A percentile compares a stretch with the other conserved stretches of the same genome.
Conservation (phyloP, 1,140 invertebrate genomes). For the Papilio dardanus region DNA sequence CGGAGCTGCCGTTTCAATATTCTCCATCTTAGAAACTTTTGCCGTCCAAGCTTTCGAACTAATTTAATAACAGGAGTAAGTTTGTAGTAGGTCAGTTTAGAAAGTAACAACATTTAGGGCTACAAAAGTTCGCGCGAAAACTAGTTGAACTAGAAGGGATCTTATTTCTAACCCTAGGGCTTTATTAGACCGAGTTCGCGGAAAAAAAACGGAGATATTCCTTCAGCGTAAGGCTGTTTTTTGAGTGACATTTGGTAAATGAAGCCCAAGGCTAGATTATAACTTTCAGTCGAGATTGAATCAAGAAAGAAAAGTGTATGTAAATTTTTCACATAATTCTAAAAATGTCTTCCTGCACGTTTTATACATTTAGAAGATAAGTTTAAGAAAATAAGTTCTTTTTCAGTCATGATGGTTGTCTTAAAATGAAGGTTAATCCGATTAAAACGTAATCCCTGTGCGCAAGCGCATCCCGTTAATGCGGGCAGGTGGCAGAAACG, state of each 20-base stretch:
- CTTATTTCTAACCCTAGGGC: no score
- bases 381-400: not conserved
- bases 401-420: not conserved
- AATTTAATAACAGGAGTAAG: not conserved
- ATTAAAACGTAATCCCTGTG: constrained; percentile 28
- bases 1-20: not conserved
- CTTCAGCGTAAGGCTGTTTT: no score
- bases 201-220: no score
- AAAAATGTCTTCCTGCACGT: not conserved
- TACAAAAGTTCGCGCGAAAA: not conserved
- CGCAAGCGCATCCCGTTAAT: constrained; percentile 57
- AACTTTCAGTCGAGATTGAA: no score
- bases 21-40: not conserved
- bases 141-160: not conserved
- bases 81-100: not conserved
- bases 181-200: no score
- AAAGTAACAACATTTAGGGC: constrained; percentile 7
- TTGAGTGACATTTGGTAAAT: no score
- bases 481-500: constrained; percentile 45
- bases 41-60: not conserved
- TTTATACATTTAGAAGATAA: not conserved
- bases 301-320: no score
- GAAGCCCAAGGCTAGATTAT: no score
- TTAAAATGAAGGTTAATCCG: not conserved
- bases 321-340: not conserved